phyloP scores from a whole-genome alignment of 2,797 vertebrate species.

The Chelidonichthys spinosus region DNA sequence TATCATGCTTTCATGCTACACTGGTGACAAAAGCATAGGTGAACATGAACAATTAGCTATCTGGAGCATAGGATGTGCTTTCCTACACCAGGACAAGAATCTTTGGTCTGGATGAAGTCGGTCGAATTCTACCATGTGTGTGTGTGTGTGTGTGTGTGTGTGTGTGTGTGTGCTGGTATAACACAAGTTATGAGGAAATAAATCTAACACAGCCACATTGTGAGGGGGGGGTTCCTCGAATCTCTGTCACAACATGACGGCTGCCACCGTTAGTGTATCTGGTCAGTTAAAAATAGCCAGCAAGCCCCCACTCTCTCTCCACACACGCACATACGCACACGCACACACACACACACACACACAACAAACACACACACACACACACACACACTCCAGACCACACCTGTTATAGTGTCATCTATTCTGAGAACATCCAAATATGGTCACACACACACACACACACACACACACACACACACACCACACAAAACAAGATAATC shows the following conservation, averaged over 20 bases:
- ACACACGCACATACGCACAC: slow-evolving; percentile 1
- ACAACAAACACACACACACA: slow-evolving; percentile 22
- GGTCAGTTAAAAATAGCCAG: slow-evolving; percentile 59
- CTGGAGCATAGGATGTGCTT: too few relatives aligned
- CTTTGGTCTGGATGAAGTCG: too few relatives aligned
- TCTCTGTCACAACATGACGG: slow-evolving; percentile 35
- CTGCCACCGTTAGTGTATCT: slow-evolving; percentile 45
- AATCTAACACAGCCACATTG: too few relatives aligned
- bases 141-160: background rate
- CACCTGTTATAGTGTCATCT: slow-evolving; percentile 56
- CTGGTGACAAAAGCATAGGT: too few relatives aligned
- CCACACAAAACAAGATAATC: background rate
- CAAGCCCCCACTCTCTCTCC: background rate
- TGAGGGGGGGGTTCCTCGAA: background rate
- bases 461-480: slow-evolving; percentile 4
- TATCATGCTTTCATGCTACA: too few relatives aligned
- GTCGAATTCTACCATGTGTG: background rate
- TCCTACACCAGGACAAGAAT: too few relatives aligned
- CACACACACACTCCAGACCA: slow-evolving; percentile 22
- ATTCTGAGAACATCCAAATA: slow-evolving; percentile 63
- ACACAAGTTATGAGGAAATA: too few relatives aligned
- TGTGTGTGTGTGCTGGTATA: too few relatives aligned
- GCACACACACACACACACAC: slow-evolving; percentile 7
- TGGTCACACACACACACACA: slow-evolving; percentile 25
- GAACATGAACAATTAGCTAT: too few relatives aligned